Percentiles rank a stretch among this genome's conserved stretches.
These are phyloP conservation scores for Linepithema humile DNA, from an alignment of 1,140 invertebrate genomes.

Conservation along the genomic window DNA sequence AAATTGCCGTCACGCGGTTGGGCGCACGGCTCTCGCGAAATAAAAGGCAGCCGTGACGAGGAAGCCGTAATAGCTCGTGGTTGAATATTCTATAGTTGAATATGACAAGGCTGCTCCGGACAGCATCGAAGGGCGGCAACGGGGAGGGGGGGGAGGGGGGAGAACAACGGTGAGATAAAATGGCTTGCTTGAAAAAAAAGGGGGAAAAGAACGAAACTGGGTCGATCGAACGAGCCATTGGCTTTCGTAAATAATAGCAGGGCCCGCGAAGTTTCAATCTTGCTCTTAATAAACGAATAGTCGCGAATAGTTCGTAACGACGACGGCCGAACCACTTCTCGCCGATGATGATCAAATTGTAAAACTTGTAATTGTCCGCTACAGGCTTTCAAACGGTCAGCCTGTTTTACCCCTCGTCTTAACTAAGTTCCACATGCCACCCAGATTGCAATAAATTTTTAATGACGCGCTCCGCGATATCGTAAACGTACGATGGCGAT, in stretches of 20 bases:
- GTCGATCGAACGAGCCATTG: slow-evolving; percentile 47
- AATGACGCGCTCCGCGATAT: slow-evolving; percentile 10
- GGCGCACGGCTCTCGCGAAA: slow-evolving; percentile 28
- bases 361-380: slow-evolving; percentile 49
- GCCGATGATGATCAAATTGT: slow-evolving; percentile 52
- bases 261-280: slow-evolving; percentile 3
- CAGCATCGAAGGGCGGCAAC: neutral
- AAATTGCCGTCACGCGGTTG: slow-evolving; percentile 37
- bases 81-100: slow-evolving; percentile 55
- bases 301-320: slow-evolving; percentile 19
- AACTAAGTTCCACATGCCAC: neutral
- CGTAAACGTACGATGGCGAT: slow-evolving; percentile 27
- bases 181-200: slow-evolving; percentile 46
- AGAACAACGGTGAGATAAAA: slow-evolving; percentile 29
- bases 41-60: slow-evolving; percentile 48
- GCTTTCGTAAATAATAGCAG: slow-evolving; percentile 47
- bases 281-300: slow-evolving; percentile 34
- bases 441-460: slow-evolving; percentile 56
- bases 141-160: too few species aligned
- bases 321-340: neutral
- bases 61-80: slow-evolving; percentile 48
- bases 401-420: neutral
- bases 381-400: neutral
- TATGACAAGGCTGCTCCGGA: slow-evolving; percentile 52
- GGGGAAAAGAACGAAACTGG: neutral